Conservation (phyloP, 1,140 invertebrate species). For the Tetramorium alpestre region DNA sequence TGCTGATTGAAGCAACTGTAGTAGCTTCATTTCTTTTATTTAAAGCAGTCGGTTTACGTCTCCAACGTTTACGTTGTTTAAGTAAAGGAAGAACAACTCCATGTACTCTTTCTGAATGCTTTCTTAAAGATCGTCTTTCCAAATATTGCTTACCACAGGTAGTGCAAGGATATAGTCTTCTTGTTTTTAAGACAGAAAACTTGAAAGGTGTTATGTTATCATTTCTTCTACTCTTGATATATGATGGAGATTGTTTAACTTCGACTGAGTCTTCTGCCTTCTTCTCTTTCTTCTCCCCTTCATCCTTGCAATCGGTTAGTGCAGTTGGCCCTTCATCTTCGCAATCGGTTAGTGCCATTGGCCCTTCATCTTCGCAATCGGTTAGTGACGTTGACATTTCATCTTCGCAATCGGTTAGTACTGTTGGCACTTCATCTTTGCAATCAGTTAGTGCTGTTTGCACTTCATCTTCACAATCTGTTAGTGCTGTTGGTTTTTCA, state of each 20-base stretch:
- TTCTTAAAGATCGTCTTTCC: constrained; percentile 69
- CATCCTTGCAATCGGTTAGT: neutral
- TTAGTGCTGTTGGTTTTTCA: neutral
- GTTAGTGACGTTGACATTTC: too few relatives aligned
- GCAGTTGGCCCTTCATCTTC: neutral
- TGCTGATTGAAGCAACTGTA: neutral
- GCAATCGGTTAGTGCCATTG: neutral
- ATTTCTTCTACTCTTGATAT: constrained; percentile 70
- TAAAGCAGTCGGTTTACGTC: neutral
- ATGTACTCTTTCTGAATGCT: constrained; percentile 77
- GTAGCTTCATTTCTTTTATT: neutral
- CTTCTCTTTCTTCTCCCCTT: neutral
- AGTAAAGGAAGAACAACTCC: constrained; percentile 69
- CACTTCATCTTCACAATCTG: neutral
- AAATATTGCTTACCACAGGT: constrained; percentile 78
- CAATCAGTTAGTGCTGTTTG: neutral
- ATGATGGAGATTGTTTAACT: neutral
- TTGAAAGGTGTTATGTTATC: constrained; percentile 75
- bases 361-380: neutral
- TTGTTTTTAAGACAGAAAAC: constrained; percentile 75
- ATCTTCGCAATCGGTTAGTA: neutral
- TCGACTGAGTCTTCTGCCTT: neutral
- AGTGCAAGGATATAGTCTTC: constrained; percentile 76
- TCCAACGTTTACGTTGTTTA: neutral
- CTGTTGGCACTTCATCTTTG: neutral